These are phyloP conservation scores for Elymnias hypermnestra DNA, from an alignment of 1,140 invertebrate species.

Conservation along the genomic window DNA sequence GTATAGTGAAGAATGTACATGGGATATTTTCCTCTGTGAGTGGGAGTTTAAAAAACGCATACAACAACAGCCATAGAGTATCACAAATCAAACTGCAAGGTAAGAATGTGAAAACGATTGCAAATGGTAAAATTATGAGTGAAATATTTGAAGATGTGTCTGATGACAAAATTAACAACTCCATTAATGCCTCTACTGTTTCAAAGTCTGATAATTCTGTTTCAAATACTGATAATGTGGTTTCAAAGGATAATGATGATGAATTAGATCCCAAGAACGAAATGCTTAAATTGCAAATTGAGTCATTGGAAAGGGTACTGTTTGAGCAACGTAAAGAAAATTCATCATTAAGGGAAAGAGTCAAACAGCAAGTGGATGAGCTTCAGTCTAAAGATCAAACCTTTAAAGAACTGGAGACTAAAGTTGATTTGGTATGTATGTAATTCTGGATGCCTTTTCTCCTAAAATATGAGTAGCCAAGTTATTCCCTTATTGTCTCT, in stretches of 20 bases:
- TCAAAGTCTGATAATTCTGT: neutral
- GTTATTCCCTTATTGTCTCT: too few relatives aligned
- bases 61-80: conserved; percentile 41
- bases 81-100: conserved; percentile 33
- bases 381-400: conserved; percentile 55
- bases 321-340: conserved; percentile 59
- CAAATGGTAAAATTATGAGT: conserved; percentile 56
- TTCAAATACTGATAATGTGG: conserved; percentile 1
- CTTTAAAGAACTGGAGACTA: conserved; percentile 60
- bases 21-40: conserved; percentile 64
- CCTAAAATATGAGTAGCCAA: too few relatives aligned
- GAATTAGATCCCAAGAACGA: conserved; percentile 34
- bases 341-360: conserved; percentile 35
- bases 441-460: neutral
- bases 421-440: conserved; percentile 57
- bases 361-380: conserved; percentile 52
- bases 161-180: conserved; percentile 13
- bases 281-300: conserved; percentile 48
- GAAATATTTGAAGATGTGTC: conserved; percentile 60
- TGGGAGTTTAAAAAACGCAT: conserved; percentile 61
- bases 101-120: conserved; percentile 39
- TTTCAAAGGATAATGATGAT: conserved; percentile 10
- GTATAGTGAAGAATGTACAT: conserved; percentile 65
- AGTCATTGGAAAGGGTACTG: conserved; percentile 51
- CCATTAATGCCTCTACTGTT: neutral